Evolutionary conservation across 2,113 vertebrate species (phyloP).

Genomic region (Epinephelus lanceolatus): DNA sequence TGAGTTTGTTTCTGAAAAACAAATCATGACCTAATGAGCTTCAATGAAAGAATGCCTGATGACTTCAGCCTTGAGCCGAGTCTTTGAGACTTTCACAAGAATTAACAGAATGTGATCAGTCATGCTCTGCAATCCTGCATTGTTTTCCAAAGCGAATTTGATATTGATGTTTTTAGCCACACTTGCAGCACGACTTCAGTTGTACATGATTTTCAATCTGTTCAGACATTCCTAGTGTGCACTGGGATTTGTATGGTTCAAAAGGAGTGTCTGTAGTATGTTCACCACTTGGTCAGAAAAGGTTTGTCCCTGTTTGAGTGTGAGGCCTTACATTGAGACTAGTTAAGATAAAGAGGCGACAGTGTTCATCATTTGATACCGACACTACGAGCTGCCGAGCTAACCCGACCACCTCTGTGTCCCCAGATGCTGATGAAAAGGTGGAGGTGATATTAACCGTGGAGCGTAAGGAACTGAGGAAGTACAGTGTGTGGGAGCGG

Average conservation of each 20-base stretch:
- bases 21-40: background rate
- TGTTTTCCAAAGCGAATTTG: too few relatives aligned
- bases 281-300: background rate
- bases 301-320: too few relatives aligned
- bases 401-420: background rate
- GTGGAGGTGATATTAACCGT: constrained; percentile 47
- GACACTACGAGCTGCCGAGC: too few relatives aligned
- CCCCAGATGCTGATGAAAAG: constrained; percentile 43
- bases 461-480: constrained; percentile 60
- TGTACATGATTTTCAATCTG: too few relatives aligned
- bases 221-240: too few relatives aligned
- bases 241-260: background rate
- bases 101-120: background rate
- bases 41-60: background rate
- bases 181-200: too few relatives aligned
- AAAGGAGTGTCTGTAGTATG: background rate
- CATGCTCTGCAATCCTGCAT: background rate
- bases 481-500: constrained; percentile 77
- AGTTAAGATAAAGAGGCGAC: background rate
- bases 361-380: too few relatives aligned
- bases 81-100: background rate
- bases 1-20: background rate
- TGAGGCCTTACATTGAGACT: background rate
- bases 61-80: background rate
- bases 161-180: background rate